phyloP scores from a whole-genome alignment of 2,797 vertebrate genomes.

The Natrix natrix region DNA sequence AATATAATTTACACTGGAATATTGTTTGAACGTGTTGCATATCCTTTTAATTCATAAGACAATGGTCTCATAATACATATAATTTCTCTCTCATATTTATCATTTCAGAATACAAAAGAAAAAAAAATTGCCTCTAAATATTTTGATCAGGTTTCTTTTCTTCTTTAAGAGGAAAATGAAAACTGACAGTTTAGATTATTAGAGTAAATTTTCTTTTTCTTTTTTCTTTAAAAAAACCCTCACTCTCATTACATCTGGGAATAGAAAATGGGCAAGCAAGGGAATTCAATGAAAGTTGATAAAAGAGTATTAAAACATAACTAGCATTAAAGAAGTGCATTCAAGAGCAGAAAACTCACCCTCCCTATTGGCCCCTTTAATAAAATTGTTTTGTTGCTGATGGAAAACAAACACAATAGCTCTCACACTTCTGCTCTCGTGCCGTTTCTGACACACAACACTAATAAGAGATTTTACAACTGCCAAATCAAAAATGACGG shows the following conservation, averaged over 20 bases:
- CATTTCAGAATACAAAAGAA: not conserved
- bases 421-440: not conserved
- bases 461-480: slow-evolving; percentile 70
- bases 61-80: not conserved
- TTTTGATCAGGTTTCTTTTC: not conserved
- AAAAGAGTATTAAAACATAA: slow-evolving; percentile 9
- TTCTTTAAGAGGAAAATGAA: not conserved
- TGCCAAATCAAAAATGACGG: slow-evolving; percentile 72
- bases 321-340: not conserved
- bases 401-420: slow-evolving; percentile 2
- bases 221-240: not conserved
- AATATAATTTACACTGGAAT: slow-evolving; percentile 5
- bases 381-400: slow-evolving; percentile 51
- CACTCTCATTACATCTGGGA: not conserved
- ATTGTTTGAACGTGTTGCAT: not conserved
- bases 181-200: not conserved
- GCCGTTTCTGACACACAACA: slow-evolving; percentile 5
- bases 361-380: slow-evolving; percentile 34
- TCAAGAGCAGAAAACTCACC: not conserved
- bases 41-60: not conserved
- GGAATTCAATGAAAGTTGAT: slow-evolving; percentile 14
- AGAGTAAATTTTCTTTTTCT: not conserved
- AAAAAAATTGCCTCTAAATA: slow-evolving; percentile 21
- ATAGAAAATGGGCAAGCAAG: not conserved
- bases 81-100: slow-evolving; percentile 21